phyloP scores from a whole-genome alignment of 2,113 vertebrate genomes.

The Nannobrachium achirus region DNA sequence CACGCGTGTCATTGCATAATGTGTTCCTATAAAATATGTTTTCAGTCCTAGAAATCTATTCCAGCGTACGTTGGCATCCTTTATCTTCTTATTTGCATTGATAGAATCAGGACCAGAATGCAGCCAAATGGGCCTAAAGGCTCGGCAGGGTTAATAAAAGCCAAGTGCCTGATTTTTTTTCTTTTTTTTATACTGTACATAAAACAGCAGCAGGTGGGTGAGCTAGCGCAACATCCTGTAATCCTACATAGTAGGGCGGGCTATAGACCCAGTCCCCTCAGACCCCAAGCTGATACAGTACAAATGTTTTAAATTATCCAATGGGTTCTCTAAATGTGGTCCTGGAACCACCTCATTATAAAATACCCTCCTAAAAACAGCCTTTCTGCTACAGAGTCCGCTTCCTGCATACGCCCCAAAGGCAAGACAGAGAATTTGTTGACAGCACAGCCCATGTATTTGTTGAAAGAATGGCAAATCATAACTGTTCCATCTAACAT shows the following conservation, averaged over 20 bases:
- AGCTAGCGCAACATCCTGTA: neutral
- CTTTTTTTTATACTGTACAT: too few relatives aligned
- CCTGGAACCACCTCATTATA: conserved; percentile 14
- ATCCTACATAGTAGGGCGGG: neutral
- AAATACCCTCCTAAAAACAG: conserved; percentile 40
- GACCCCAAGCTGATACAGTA: conserved; percentile 16
- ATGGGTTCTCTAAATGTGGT: conserved; percentile 22
- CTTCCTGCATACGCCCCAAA: neutral
- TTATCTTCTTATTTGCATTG: neutral
- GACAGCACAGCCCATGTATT: neutral
- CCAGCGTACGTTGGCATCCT: neutral
- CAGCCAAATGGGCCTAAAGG: neutral
- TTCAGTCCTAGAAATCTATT: neutral
- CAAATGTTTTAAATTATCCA: conserved; percentile 18
- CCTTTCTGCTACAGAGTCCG: conserved; percentile 8
- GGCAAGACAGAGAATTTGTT: neutral
- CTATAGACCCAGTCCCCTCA: neutral
- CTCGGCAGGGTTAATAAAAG: neutral
- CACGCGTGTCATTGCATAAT: neutral
- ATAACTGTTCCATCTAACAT: too few relatives aligned
- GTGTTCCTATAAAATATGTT: neutral
- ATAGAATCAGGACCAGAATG: neutral
- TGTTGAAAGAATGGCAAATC: conserved; percentile 1
- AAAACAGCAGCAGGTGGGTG: neutral
- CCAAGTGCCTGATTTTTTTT: neutral